A percentile compares a stretch with the other conserved stretches of the same genome.
These are phyloP conservation scores for Crypturellus tataupa DNA, from an alignment of 2,797 vertebrate species.

Conservation along the genomic window DNA sequence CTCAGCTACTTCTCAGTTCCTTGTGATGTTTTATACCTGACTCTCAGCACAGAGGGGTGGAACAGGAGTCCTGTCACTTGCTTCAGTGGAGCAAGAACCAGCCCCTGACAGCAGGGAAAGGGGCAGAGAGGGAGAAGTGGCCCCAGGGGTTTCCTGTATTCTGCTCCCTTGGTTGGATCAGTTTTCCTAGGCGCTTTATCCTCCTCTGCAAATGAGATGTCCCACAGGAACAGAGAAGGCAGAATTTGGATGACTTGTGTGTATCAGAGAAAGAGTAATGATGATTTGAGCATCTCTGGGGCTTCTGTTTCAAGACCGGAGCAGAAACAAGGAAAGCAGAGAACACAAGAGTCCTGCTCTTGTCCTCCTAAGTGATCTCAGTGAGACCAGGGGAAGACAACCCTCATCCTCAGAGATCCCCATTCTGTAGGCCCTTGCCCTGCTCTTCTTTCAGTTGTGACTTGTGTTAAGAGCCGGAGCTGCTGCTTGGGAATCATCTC, in stretches of 20 bases:
- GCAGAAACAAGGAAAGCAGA: too few relatives aligned
- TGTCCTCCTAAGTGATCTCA: background rate
- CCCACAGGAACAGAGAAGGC: too few relatives aligned
- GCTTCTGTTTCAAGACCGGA: too few relatives aligned
- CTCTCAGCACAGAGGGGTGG: background rate
- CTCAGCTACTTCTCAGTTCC: background rate
- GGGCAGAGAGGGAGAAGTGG: background rate
- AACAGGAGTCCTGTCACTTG: background rate
- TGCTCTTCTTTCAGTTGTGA: background rate
- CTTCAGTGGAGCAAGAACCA: background rate
- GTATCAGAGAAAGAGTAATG: too few relatives aligned
- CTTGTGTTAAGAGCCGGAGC: background rate
- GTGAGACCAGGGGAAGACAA: background rate
- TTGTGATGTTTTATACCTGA: background rate
- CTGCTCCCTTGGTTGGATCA: background rate
- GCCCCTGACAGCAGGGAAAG: background rate
- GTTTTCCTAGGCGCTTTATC: too few relatives aligned
- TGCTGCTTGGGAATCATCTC: constrained; percentile 36
- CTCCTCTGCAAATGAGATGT: too few relatives aligned
- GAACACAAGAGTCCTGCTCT: too few relatives aligned
- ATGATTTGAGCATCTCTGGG: too few relatives aligned
- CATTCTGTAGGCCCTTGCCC: background rate
- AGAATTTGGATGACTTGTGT: too few relatives aligned
- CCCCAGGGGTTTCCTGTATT: too few relatives aligned
- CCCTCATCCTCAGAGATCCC: background rate